Evolutionary conservation across 2,797 vertebrate genomes (phyloP).

Genomic region (Thamnophis elegans): DNA sequence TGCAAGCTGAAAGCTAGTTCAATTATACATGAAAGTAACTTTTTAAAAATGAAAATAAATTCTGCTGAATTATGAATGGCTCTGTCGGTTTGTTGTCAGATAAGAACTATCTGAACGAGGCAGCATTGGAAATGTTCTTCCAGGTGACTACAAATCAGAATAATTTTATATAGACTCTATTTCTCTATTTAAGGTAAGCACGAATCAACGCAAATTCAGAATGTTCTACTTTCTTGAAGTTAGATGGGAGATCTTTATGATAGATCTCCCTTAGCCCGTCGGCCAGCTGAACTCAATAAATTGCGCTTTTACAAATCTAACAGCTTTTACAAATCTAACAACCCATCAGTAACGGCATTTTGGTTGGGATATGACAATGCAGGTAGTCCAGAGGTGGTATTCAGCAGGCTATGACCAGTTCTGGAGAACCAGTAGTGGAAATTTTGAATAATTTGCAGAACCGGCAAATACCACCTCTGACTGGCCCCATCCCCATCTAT

Average conservation of each 20-base stretch:
- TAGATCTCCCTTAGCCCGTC: neutral
- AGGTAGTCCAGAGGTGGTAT: too few species aligned
- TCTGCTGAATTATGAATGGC: conserved; percentile 65
- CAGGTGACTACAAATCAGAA: conserved; percentile 19
- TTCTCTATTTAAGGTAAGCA: conserved; percentile 36
- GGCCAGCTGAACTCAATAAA: neutral
- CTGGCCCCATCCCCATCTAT: too few species aligned
- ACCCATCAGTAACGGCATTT: neutral
- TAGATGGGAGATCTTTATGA: too few species aligned
- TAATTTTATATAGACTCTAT: conserved; percentile 34
- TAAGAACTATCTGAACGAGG: conserved; percentile 33
- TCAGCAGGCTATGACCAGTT: too few species aligned
- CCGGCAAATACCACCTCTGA: too few species aligned
- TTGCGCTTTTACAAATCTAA: neutral
- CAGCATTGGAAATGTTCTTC: neutral
- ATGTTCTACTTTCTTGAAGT: neutral
- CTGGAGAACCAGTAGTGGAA: too few species aligned
- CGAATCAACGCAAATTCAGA: conserved; percentile 14
- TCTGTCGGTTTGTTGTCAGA: conserved; percentile 45
- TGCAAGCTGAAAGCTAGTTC: conserved; percentile 60
- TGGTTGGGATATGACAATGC: neutral
- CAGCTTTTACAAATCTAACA: too few species aligned
- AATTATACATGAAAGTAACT: conserved; percentile 69
- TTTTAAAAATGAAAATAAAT: conserved; percentile 32
- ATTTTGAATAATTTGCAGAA: too few species aligned